Evolutionary conservation across 2,113 vertebrate genomes (phyloP).

Genomic region (Antechinus flavipes): DNA sequence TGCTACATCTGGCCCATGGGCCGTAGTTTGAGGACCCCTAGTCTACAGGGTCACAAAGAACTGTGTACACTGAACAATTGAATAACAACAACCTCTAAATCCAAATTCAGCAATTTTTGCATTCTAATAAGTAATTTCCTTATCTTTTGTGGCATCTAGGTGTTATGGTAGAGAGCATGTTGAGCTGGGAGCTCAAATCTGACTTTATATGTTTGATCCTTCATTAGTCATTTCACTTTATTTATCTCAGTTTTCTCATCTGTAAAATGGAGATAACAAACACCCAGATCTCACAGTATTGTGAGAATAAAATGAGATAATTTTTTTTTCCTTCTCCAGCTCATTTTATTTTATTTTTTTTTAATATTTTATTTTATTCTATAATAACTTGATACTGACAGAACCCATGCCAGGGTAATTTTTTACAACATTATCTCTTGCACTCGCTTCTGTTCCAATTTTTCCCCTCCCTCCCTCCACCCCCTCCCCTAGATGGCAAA

Average conservation of each 20-base stretch:
- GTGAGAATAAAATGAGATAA: background rate
- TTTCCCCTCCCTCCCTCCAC: no score
- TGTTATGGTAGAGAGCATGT: background rate
- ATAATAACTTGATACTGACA: no score
- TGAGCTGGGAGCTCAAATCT: background rate
- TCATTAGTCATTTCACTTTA: background rate
- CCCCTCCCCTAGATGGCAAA: no score
- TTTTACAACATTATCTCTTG: no score
- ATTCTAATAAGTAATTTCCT: background rate
- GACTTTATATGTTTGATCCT: background rate
- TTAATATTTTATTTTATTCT: no score
- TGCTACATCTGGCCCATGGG: no score
- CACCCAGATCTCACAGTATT: background rate
- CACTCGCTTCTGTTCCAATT: no score
- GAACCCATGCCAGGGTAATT: no score
- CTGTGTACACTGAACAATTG: background rate
- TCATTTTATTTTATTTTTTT: no score
- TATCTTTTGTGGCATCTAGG: background rate
- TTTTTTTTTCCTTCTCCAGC: no score
- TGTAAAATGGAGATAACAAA: background rate
- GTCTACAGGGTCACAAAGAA: background rate
- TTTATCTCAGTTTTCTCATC: background rate
- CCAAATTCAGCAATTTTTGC: background rate
- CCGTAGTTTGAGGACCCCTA: no score
- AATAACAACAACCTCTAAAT: background rate